phyloP scores from a whole-genome alignment of 2,888 invertebrate species.

The Helicoverpa assulta region DNA sequence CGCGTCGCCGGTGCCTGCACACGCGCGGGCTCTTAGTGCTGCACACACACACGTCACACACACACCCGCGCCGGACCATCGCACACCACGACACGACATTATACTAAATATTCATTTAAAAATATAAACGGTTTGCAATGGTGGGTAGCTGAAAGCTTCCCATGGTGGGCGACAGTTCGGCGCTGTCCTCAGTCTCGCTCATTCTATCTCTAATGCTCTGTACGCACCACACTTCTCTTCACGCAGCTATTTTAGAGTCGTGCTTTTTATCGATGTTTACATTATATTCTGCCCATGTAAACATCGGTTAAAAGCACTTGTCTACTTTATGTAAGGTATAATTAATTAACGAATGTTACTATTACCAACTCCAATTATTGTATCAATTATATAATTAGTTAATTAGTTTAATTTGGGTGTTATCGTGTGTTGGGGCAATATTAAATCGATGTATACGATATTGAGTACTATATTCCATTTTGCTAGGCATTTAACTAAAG shows the following conservation, averaged over 20 bases:
- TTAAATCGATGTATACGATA: too few relatives aligned
- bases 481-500: too few relatives aligned
- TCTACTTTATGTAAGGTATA: neutral
- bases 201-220: constrained; percentile 14
- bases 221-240: constrained; percentile 37
- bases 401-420: constrained; percentile 16
- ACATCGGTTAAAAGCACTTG: constrained; percentile 10
- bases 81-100: too few relatives aligned
- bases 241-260: neutral
- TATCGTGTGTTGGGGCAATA: constrained; percentile 45
- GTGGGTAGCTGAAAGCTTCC: too few relatives aligned
- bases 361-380: too few relatives aligned
- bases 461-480: too few relatives aligned
- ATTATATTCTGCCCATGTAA: constrained; percentile 1
- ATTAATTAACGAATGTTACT: neutral
- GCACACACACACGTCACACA: constrained; percentile 36
- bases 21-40: constrained; percentile 54
- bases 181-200: constrained; percentile 13
- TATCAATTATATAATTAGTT: too few relatives aligned
- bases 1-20: constrained; percentile 71
- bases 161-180: neutral
- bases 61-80: constrained; percentile 2
- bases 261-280: constrained; percentile 14
- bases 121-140: too few relatives aligned
- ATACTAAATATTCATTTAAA: too few relatives aligned